These are phyloP conservation scores for Cyphomyrus discorhynchus DNA, from an alignment of 2,113 vertebrate genomes.

Conservation along the genomic window DNA sequence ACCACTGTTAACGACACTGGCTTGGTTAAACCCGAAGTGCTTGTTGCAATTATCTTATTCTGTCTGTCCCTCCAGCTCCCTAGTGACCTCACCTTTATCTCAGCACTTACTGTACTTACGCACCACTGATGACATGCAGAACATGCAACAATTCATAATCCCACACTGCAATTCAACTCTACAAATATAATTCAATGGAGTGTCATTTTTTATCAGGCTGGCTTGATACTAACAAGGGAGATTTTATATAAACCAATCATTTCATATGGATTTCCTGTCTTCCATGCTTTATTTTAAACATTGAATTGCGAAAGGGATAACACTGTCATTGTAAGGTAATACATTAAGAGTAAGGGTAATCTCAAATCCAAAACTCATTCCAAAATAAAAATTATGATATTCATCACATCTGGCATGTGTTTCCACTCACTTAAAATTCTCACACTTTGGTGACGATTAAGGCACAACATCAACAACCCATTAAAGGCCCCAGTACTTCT, in stretches of 20 bases:
- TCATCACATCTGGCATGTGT: neutral
- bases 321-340: neutral
- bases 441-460: neutral
- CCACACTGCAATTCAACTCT: neutral
- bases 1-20: neutral
- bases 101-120: neutral
- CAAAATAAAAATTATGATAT: neutral
- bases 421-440: neutral
- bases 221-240: neutral
- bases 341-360: neutral
- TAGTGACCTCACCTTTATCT: neutral
- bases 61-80: neutral
- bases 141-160: neutral
- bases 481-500: neutral
- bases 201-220: neutral
- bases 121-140: neutral
- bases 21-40: neutral
- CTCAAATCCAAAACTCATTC: neutral
- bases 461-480: neutral
- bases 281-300: neutral
- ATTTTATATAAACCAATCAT: neutral
- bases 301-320: neutral
- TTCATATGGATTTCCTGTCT: neutral
- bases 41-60: neutral
- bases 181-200: neutral